These are phyloP conservation scores for Echeneis naucrates DNA, from an alignment of 2,797 vertebrate species.

Conservation along the genomic window DNA sequence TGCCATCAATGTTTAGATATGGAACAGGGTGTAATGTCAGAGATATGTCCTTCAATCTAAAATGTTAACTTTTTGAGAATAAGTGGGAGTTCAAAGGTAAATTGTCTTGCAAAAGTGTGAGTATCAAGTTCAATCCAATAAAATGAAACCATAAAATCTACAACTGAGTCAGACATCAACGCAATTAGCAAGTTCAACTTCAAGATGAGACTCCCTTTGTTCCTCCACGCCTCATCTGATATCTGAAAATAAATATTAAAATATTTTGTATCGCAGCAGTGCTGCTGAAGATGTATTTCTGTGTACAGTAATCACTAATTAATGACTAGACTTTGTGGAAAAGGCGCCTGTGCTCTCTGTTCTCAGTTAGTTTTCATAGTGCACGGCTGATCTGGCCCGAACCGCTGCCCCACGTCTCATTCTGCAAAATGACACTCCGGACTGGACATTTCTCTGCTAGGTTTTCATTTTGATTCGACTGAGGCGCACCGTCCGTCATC, in stretches of 20 bases:
- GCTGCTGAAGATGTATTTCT: background rate
- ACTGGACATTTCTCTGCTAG: background rate
- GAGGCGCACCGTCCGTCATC: background rate
- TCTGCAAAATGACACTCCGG: background rate
- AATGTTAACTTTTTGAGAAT: background rate
- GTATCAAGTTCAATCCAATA: background rate
- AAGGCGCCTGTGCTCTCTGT: background rate
- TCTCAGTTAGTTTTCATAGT: background rate
- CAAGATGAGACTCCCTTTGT: background rate
- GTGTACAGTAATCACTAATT: background rate
- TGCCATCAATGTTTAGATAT: background rate
- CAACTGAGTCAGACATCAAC: conserved; percentile 1
- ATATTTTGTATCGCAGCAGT: background rate
- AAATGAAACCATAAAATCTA: conserved; percentile 1
- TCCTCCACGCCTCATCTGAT: background rate
- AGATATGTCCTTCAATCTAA: background rate
- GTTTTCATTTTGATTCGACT: background rate
- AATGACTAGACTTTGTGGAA: background rate
- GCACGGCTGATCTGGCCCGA: background rate
- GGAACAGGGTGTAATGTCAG: background rate
- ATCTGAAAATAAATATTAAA: background rate
- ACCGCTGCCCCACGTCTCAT: background rate
- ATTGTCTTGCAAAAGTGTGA: too few species aligned
- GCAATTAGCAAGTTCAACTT: conserved; percentile 4
- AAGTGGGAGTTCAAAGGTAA: conserved; percentile 22